Evolutionary conservation across 1,140 invertebrate genomes (phyloP), one percentile per base, ranked within the genome.

Genomic region (Drosophila pseudoananassae): DNA sequence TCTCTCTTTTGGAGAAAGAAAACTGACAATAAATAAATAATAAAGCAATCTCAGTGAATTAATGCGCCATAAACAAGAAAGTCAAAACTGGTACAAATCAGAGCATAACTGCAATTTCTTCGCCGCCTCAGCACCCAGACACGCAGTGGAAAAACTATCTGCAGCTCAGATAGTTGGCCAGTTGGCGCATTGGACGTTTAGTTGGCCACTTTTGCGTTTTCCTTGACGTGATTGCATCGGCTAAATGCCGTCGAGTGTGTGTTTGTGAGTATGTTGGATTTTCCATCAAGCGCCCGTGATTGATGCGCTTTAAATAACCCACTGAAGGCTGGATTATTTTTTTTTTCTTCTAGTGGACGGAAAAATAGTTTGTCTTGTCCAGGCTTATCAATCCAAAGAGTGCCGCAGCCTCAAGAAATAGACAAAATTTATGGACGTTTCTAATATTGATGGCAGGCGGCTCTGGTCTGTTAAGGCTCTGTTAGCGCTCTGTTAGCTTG

Each of bases 61-160:
- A 87, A 87, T 87, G 83, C 78, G 83, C 78, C 64, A 87, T 90
- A 87, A 89, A 90, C 73, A 91, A 91, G 90, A 91, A 91, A 91
- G 87, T 91, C 84, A 73, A 91, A 91, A 91, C 87, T 91, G 80
- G 90, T 89, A 91, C 82, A 91, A 91, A 91, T 91, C 87, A 91
- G 90, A 91, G 90, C 90, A 91, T 91, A 91, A 91, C 90, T 91
- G 90, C 83, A 90, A 85, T 91, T 89, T 89, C 84, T 75, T 75
- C 53, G 71, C 71, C 58, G 77, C 79, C 61, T 70, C 66, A 77
- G 81, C 81, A 84, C 82, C 81, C 52, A 76, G 59, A 76, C 57
- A 84, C 81, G 80, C 75, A 82, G 74, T 54, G 46, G 52, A 46
- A 46, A 46, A 46, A 46, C 43, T 50, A 46, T 46, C 17, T 50